Conservation (phyloP, 1,140 invertebrate species). For the Daktulosphaira vitifoliae region DNA sequence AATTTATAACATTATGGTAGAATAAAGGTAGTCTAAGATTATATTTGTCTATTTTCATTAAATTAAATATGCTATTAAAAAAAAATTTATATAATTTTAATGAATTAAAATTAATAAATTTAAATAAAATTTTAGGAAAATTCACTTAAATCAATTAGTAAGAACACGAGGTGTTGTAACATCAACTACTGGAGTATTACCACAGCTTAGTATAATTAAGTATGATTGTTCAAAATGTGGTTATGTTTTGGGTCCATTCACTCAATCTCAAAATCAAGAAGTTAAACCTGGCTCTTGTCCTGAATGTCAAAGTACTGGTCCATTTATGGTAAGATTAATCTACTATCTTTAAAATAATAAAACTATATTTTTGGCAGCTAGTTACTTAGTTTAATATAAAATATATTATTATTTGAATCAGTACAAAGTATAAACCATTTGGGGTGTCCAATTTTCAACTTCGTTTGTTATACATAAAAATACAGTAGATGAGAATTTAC, state of each 20-base stretch:
- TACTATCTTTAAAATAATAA: neutral
- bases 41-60: neutral
- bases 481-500: too few relatives aligned
- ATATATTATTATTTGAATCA: neutral
- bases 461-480: too few relatives aligned
- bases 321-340: slow-evolving; percentile 75
- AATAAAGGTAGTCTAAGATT: neutral
- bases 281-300: slow-evolving; percentile 93
- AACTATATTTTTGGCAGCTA: neutral
- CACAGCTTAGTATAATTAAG: slow-evolving; percentile 90
- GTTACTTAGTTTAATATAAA: neutral
- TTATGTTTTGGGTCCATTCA: slow-evolving; percentile 90
- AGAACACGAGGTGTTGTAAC: slow-evolving; percentile 93
- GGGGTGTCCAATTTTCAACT: too few relatives aligned
- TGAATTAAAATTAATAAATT: slow-evolving; percentile 43
- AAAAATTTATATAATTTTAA: neutral
- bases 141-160: slow-evolving; percentile 93
- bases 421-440: slow-evolving; percentile 18
- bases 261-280: slow-evolving; percentile 86
- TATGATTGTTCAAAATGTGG: slow-evolving; percentile 97
- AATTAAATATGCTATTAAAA: neutral
- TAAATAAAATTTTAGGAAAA: slow-evolving; percentile 55
- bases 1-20: neutral
- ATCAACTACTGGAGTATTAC: slow-evolving; percentile 87
- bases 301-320: slow-evolving; percentile 93